These are phyloP conservation scores for Phyto melanocephala DNA, from an alignment of 2,888 invertebrate genomes.

Conservation along the genomic window DNA sequence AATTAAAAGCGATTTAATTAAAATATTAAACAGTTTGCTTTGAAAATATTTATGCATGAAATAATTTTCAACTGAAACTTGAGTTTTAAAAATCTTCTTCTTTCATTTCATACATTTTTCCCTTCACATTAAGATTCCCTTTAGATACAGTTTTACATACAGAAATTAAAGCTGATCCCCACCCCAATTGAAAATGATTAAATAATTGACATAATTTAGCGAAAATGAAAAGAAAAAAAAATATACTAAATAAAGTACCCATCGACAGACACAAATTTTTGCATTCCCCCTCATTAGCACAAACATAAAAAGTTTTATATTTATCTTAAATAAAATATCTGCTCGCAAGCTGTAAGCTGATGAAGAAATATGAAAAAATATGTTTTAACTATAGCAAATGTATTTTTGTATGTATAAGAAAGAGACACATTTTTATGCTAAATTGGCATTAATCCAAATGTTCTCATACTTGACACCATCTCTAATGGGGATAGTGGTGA, in stretches of 20 bases:
- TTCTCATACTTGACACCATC: background rate
- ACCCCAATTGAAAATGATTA: constrained; percentile 48
- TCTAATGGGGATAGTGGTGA: constrained; percentile 10
- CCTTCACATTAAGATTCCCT: background rate
- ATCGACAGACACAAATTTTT: background rate
- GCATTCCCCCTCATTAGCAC: background rate
- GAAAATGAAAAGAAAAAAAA: background rate
- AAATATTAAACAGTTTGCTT: background rate
- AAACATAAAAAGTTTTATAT: background rate
- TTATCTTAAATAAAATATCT: constrained; percentile 17
- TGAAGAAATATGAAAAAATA: constrained; percentile 16
- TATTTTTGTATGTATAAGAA: background rate
- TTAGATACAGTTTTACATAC: background rate
- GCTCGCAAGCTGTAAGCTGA: background rate
- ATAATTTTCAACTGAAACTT: no score
- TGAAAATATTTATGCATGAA: background rate
- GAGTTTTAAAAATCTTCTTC: background rate
- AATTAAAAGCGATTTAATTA: background rate
- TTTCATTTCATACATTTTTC: background rate
- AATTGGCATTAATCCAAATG: constrained; percentile 45
- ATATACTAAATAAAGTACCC: constrained; percentile 1
- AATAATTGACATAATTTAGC: constrained; percentile 59
- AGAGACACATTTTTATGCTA: constrained; percentile 20
- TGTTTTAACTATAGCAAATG: background rate
- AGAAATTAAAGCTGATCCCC: constrained; percentile 2